Base-by-base conservation (phyloP, 1,140 invertebrate species). In the Telenomus remus region DNA sequence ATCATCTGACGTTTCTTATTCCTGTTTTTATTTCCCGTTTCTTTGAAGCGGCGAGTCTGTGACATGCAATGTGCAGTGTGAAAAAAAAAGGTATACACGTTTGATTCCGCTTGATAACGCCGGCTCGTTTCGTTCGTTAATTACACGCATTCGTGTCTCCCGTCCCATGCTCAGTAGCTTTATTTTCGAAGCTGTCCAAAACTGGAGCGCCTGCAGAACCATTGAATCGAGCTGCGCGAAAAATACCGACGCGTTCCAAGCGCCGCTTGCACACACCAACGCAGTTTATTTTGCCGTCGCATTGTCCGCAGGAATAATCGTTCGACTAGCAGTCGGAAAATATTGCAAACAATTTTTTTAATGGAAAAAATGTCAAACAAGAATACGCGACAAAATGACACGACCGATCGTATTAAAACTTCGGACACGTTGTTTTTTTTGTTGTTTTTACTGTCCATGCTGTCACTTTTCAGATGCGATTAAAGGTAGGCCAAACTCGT, bases 81-180 rank as follows among this genome's bases (percentile, higher is more conserved):
- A 1, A 27, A 27, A 27, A 27, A 27, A n/a, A n/a, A n/a, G n/a
- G 19, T 27, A 27, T 27, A 27, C 6, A 3, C 19, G 19, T 27
- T 27, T 27, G 19, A 27, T 27, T 27, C 19, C 33, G 49, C 16
- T 63, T 33, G 60, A 47, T 63, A 63, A 63, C 50, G 14, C 27
- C 60, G 13, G 37, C 60, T 64, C 54, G 49, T 57, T 57, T 51
- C 56, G 53, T 51, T 19, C 12, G 37, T 57, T 66, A 66, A 66
- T 66, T 66, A 56, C 39, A 49, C 49, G n/a, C 15, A 53, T 42
- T 47, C 63, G 27, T 57, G 19, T 66, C 53, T 57, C 12, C 42
- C 46, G 14, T 3, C n/a, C 19, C 19, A 27, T 27, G 19, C 19
- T 27, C 19, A 27, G 19, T 27, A 27, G 27, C 19, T 13, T 57